These are phyloP conservation scores for Exephanes ischioxanthus DNA, from an alignment of 2,888 invertebrate species.

Conservation along the genomic window DNA sequence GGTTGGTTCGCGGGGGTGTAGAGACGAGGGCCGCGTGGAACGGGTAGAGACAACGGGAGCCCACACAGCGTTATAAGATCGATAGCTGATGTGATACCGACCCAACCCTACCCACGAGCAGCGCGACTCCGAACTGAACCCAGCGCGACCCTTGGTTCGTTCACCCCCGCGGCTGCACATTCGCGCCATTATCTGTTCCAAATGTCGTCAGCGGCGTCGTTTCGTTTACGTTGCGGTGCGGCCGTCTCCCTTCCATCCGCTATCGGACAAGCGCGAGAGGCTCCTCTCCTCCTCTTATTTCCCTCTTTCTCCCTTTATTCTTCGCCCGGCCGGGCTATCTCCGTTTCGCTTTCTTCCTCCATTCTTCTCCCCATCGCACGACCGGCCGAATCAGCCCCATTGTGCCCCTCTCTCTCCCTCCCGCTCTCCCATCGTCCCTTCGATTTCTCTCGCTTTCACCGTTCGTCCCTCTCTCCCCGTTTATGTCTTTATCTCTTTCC, in stretches of 20 bases:
- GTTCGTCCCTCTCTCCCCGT: conserved; percentile 37
- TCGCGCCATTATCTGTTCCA: conserved; percentile 85
- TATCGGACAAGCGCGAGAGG: conserved; percentile 17
- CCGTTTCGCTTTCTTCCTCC: conserved; percentile 11
- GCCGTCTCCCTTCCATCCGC: conserved; percentile 65
- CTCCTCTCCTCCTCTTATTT: conserved; percentile 25
- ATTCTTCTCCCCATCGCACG: conserved; percentile 39
- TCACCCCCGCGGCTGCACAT: conserved; percentile 84
- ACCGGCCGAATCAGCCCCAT: conserved; percentile 42
- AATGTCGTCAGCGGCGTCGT: conserved; percentile 84
- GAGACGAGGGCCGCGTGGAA: conserved; percentile 72
- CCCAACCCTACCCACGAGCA: conserved; percentile 76
- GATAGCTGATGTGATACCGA: conserved; percentile 85
- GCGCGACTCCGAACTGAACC: conserved; percentile 76
- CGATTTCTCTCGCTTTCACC: conserved; percentile 34
- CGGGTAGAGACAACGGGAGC: conserved; percentile 81
- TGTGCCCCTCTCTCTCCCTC: conserved; percentile 12
- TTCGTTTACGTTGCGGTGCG: conserved; percentile 82
- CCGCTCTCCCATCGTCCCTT: conserved; percentile 14
- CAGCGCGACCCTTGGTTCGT: conserved; percentile 83
- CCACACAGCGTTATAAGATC: conserved; percentile 84
- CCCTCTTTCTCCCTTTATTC: conserved; percentile 45
- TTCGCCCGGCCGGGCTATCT: neutral
- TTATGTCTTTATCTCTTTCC: conserved; percentile 52
- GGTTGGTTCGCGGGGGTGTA: conserved; percentile 48